Conservation (phyloP, 2,113 vertebrate species). For the Centrocercus urophasianus region DNA sequence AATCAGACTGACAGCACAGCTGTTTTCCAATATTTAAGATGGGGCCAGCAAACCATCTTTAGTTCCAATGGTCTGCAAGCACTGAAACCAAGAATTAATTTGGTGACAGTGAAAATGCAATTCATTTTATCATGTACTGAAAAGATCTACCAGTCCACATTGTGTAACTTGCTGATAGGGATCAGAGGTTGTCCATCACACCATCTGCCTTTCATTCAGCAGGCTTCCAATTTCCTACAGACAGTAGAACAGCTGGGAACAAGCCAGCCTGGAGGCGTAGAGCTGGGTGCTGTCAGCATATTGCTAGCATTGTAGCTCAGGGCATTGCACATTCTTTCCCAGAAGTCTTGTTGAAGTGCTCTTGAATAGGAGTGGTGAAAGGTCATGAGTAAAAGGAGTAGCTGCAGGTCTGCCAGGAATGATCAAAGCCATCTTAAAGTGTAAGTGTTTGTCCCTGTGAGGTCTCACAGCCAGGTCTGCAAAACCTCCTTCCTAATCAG, state of each 20-base stretch:
- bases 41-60: not conserved
- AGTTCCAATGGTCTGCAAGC: not conserved
- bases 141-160: constrained; percentile 12
- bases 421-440: constrained; percentile 3
- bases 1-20: not conserved
- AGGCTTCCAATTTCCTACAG: constrained; percentile 34
- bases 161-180: not conserved
- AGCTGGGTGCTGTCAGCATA: not conserved
- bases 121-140: constrained; percentile 26
- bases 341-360: constrained; percentile 35
- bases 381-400: constrained; percentile 5
- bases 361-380: constrained; percentile 38
- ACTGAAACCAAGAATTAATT: constrained; percentile 8
- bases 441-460: not conserved
- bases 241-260: constrained; percentile 38
- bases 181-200: constrained; percentile 58
- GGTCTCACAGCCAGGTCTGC: not conserved
- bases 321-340: constrained; percentile 21
- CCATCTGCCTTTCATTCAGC: constrained; percentile 55
- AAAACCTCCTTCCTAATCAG: constrained; percentile 30
- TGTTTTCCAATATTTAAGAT: not conserved
- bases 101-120: not conserved
- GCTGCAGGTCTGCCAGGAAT: not conserved
- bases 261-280: constrained; percentile 4
- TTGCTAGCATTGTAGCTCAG: constrained; percentile 19